Evolutionary conservation across 2,113 vertebrate species (phyloP), one percentile per base, ranked within the genome.

Genomic region (Pteropus alecto): DNA sequence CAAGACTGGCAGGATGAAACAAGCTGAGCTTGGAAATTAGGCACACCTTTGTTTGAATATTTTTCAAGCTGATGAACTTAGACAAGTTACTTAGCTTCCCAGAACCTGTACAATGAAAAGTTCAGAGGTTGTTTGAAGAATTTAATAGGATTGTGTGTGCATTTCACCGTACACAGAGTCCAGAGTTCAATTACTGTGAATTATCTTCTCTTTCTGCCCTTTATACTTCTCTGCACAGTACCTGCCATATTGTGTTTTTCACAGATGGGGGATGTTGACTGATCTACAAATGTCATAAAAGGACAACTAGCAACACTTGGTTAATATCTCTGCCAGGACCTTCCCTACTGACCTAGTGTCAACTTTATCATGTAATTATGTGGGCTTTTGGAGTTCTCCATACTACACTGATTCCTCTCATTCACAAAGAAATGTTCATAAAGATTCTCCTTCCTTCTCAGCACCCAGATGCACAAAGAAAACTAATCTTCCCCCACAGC

Each of bases 321-420:
- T 74, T 81, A 85, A 58, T 90, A 56, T 21, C 63, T 93, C 30
- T 84, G 11, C 77, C 71, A 65, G 63, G 18, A 30, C 19, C 26
- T 78, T 82, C 43, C 61, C 73, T 67, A 38, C 51, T 9, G 13
- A 19, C 86, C 12, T 35, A 26, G 48, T 73, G 26, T 38, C 82
- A 94, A 33, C 60, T 43, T 92, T 61, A 48, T 65, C 13, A 0
- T 58, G 30, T 35, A 67, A 93, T 87, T 65, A 67, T 77, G 38
- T 22, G 5, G 41, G 16, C 24, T 94, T 84, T 83, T 18, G 8
- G 43, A 60, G 14, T 38, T 61, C 65, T 85, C 67, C 76, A 70
- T 82, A 68, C 77, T 30, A 74, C 46, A 21, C 4, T 43, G 70
- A 93, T 97, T 90, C 12, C 21, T 98, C 92, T 82, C 70, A 22